Conservation (phyloP, 2,113 vertebrate species). For the Pantherophis guttatus region DNA sequence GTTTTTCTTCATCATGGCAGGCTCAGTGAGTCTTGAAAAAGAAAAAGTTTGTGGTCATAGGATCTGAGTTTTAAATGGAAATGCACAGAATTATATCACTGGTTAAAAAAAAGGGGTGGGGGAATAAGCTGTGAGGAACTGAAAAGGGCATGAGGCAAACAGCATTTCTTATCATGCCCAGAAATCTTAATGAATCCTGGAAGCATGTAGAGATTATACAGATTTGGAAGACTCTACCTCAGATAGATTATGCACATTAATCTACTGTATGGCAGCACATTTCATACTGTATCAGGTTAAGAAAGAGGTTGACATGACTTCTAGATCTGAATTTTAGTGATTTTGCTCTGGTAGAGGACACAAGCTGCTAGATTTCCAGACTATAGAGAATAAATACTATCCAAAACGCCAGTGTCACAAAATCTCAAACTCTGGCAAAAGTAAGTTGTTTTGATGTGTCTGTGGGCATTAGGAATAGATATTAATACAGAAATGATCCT, state of each 20-base stretch:
- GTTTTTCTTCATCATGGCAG: background rate
- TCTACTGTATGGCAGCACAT: background rate
- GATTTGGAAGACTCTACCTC: background rate
- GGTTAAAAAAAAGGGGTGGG: background rate
- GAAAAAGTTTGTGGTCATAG: background rate
- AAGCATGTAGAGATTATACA: background rate
- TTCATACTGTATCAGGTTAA: background rate
- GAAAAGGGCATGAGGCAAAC: constrained; percentile 14
- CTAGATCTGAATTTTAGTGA: constrained; percentile 1
- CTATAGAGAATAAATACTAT: background rate
- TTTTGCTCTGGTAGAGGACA: background rate
- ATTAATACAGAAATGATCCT: background rate
- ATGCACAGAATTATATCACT: background rate
- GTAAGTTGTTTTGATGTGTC: background rate
- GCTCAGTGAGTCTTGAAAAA: background rate
- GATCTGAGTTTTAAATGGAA: constrained; percentile 31
- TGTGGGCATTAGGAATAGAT: background rate
- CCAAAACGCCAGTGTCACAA: background rate
- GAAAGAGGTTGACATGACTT: background rate
- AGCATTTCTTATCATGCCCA: constrained; percentile 17
- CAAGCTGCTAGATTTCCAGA: background rate
- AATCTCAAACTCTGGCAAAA: background rate
- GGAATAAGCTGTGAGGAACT: constrained; percentile 30
- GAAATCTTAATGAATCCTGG: constrained; percentile 35
- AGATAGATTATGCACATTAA: background rate